Conservation (phyloP, 2,888 invertebrate species). For the Tetranychus truncatus region DNA sequence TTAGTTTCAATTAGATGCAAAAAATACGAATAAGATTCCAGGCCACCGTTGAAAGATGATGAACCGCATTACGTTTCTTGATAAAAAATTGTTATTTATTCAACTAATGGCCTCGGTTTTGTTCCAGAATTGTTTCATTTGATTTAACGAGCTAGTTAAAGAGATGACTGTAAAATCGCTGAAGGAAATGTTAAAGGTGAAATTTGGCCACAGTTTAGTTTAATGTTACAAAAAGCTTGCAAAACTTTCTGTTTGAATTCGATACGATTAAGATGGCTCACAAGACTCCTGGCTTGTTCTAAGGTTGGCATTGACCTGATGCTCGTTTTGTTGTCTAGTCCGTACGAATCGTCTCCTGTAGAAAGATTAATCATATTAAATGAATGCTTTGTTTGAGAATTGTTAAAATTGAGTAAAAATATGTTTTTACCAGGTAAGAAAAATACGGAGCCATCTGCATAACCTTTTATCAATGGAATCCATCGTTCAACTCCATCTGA, state of each 20-base stretch:
- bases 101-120: too few species aligned
- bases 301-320: conserved; percentile 26
- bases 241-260: conserved; percentile 24
- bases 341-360: conserved; percentile 30
- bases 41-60: too few species aligned
- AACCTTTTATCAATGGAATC: conserved; percentile 40
- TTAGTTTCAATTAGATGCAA: too few species aligned
- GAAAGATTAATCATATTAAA: neutral
- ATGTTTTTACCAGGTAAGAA: conserved; percentile 43
- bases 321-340: conserved; percentile 23
- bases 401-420: neutral
- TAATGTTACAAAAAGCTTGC: conserved; percentile 21
- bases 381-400: neutral
- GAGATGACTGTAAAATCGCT: neutral
- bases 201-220: conserved; percentile 24
- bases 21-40: too few species aligned
- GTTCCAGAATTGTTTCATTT: too few species aligned
- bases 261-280: conserved; percentile 24
- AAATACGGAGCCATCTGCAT: conserved; percentile 42
- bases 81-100: too few species aligned
- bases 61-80: too few species aligned
- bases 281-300: conserved; percentile 25
- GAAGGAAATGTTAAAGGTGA: conserved; percentile 17
- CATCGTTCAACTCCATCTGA: conserved; percentile 39
- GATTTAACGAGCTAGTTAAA: neutral